Base-by-base conservation (phyloP, 1,140 invertebrate species). In the Hydropsyche tenuis region DNA sequence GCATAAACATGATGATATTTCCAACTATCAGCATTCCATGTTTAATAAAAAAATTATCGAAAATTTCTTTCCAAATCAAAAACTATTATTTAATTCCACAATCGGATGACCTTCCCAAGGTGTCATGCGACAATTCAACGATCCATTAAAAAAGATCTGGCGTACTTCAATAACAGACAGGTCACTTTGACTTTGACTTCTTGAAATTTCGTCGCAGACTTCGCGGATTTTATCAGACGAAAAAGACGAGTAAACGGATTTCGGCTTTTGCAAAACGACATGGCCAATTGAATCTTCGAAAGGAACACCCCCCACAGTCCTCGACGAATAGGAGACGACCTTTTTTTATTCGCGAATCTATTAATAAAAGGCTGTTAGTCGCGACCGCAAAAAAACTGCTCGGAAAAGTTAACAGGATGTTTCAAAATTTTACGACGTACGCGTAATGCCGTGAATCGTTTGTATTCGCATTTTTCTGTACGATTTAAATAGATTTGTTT, bases 231-330 rank as follows among this genome's bases (percentile, higher is more conserved):
- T 37, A 9, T 37, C 30, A 37, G 9, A 53, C 7, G 1, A 20
- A 16, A 53, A 53, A 53, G 18, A 37, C 9, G 9, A 37, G 3
- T 9, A 37, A 37, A 37, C 3, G n/a, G 7, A 53, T 20, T 7
- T 53, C 9, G 16, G 1, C 6, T 53, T 20, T 18, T 3, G 7
- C 14, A 2, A 4, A 18, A 53, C 18, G 48, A 6, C 16, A 16
- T 20, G 48, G 30, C 68, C 68, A 70, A 70, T 70, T 25, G 27
- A 60, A 70, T 1, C 12, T n/a, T 37, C 51, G 6, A 70, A 70
- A 70, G 48, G n/a, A 56, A 56, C 68, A 70, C 68, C 48, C 43
- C 11, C n/a, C 14, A 23, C 1, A 9, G 27, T 16, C 25, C 25
- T 18, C 20, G 7, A 30, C 68, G 45, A 56, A 42, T 70, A 23